Conservation (phyloP, 2,888 invertebrate species). For the Lithophane leautieri region DNA sequence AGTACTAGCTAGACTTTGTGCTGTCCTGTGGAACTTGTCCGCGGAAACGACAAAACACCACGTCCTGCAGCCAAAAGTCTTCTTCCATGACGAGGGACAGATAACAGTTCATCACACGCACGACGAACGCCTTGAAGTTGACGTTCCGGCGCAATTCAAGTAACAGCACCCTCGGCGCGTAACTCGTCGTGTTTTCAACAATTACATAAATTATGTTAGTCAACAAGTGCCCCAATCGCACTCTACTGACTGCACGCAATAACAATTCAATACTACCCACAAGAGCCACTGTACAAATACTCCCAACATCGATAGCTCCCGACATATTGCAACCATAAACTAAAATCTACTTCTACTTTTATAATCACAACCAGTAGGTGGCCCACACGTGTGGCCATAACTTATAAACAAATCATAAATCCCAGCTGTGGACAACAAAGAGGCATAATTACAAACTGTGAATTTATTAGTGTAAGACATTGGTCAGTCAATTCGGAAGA, state of each 20-base stretch:
- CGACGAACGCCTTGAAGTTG: too few species aligned
- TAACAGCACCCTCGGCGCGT: too few species aligned
- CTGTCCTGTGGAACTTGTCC: too few species aligned
- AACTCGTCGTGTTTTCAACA: too few species aligned
- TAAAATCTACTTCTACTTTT: background rate
- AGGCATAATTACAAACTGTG: slow-evolving; percentile 66
- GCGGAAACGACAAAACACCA: too few species aligned
- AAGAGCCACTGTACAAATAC: background rate
- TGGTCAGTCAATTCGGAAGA: slow-evolving; percentile 64
- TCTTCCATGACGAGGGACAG: too few species aligned
- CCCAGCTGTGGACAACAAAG: slow-evolving; percentile 59
- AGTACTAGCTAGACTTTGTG: too few species aligned
- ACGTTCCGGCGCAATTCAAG: too few species aligned
- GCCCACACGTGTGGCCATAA: slow-evolving; percentile 39
- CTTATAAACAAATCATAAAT: slow-evolving; percentile 65
- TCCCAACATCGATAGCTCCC: background rate
- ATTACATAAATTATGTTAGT: slow-evolving; percentile 14
- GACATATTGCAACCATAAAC: slow-evolving; percentile 25
- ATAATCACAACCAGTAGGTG: slow-evolving; percentile 31
- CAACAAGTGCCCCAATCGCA: background rate
- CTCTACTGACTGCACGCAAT: background rate
- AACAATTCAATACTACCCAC: background rate
- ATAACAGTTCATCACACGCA: too few species aligned
- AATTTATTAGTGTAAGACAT: slow-evolving; percentile 59
- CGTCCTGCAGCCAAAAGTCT: too few species aligned